Conservation (phyloP, 2,888 invertebrate genomes). For the Limnephilus lunatus region DNA sequence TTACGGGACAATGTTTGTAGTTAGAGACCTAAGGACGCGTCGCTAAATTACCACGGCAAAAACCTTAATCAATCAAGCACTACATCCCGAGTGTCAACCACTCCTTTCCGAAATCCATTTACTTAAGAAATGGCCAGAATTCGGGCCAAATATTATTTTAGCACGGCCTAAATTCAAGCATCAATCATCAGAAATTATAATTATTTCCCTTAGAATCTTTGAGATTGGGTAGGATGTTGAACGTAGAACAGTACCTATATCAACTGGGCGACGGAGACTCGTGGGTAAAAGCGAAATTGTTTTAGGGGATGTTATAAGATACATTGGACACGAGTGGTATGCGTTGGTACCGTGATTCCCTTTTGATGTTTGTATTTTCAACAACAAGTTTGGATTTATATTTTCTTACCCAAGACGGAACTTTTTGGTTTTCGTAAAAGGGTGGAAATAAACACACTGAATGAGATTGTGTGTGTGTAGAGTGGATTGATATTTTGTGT, state of each 20-base stretch:
- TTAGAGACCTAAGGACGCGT: background rate
- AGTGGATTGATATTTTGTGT: too few relatives aligned
- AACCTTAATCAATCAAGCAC: background rate
- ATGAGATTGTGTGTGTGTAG: too few relatives aligned
- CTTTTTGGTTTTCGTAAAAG: too few relatives aligned
- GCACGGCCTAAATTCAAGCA: constrained; percentile 15
- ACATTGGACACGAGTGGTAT: background rate
- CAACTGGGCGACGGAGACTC: background rate
- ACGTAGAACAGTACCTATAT: background rate
- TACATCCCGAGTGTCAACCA: background rate
- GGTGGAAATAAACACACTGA: too few relatives aligned
- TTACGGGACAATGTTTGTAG: background rate
- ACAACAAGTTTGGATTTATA: background rate
- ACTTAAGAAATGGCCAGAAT: background rate
- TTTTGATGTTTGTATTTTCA: background rate
- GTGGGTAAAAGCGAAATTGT: background rate
- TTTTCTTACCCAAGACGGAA: background rate
- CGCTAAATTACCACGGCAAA: background rate
- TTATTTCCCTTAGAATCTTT: constrained; percentile 27
- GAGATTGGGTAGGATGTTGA: background rate
- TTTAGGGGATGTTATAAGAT: background rate
- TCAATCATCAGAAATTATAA: constrained; percentile 41
- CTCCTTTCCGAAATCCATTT: background rate
- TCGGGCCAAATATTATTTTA: background rate
- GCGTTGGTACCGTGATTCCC: background rate